Conservation (phyloP, 1,140 invertebrate genomes). For the Eumaeus atala region DNA sequence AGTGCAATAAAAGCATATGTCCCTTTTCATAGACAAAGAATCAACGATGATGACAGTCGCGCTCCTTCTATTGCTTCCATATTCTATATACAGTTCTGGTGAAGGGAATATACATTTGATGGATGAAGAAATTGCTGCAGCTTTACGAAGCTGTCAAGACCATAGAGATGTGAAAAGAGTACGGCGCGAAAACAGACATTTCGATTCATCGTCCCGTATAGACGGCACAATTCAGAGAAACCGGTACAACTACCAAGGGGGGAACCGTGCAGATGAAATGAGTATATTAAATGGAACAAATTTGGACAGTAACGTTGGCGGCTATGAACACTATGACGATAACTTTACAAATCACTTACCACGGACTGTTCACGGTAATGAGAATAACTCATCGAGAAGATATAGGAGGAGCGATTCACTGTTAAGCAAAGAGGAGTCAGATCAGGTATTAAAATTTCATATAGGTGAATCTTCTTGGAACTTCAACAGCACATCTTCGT, state of each 20-base stretch:
- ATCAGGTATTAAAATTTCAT: conserved; percentile 37
- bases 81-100: conserved; percentile 26
- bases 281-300: conserved; percentile 38
- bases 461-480: neutral
- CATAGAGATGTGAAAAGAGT: conserved; percentile 24
- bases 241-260: conserved; percentile 41
- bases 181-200: conserved; percentile 26
- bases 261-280: conserved; percentile 36
- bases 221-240: conserved; percentile 34
- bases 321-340: conserved; percentile 12
- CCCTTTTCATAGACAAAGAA: conserved; percentile 8
- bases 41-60: conserved; percentile 28
- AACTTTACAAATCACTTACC: conserved; percentile 20
- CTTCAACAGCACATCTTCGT: too few species aligned
- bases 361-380: conserved; percentile 10
- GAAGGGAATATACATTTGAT: conserved; percentile 56
- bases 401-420: conserved; percentile 40
- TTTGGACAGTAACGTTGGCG: conserved; percentile 31
- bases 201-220: conserved; percentile 29
- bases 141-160: conserved; percentile 37
- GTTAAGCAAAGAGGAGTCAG: conserved; percentile 35
- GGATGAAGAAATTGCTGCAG: conserved; percentile 48
- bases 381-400: conserved; percentile 27
- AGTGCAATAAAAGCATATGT: conserved; percentile 18
- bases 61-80: conserved; percentile 32